These are phyloP conservation scores for Corbicula japonica DNA, from an alignment of 2,888 invertebrate genomes.

Conservation along the genomic window DNA sequence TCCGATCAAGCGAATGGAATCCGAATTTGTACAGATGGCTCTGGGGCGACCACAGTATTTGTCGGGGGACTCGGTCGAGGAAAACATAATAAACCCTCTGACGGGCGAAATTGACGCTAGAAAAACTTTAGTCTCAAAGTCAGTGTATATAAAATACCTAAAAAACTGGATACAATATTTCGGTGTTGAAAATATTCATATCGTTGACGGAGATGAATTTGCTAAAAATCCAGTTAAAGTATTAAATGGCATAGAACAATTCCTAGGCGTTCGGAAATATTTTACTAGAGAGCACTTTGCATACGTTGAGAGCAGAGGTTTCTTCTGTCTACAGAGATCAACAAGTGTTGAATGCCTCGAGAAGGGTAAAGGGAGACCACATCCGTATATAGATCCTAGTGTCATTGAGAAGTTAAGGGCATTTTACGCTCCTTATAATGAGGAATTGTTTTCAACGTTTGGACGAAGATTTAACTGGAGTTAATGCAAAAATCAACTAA, in stretches of 20 bases:
- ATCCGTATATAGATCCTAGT: slow-evolving; percentile 19
- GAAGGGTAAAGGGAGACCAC: slow-evolving; percentile 26
- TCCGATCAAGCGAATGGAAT: slow-evolving; percentile 10
- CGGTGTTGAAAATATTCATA: slow-evolving; percentile 10
- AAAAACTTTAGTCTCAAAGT: slow-evolving; percentile 27
- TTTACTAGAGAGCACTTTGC: slow-evolving; percentile 11
- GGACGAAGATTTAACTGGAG: slow-evolving; percentile 19
- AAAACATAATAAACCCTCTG: slow-evolving; percentile 3
- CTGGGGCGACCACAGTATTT: slow-evolving; percentile 23
- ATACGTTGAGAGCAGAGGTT: not conserved
- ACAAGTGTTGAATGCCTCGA: slow-evolving; percentile 22
- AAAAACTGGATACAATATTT: slow-evolving; percentile 22
- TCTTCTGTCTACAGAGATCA: not conserved
- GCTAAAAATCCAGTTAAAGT: slow-evolving; percentile 14
- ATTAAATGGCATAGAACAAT: slow-evolving; percentile 13
- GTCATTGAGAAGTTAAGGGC: slow-evolving; percentile 10
- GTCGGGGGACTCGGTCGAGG: slow-evolving; percentile 1
- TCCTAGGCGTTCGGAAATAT: slow-evolving; percentile 3
- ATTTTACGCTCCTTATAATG: slow-evolving; percentile 18
- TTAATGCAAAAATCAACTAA: no score
- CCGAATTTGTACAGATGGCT: slow-evolving; percentile 27
- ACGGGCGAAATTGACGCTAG: slow-evolving; percentile 17
- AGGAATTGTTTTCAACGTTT: slow-evolving; percentile 11
- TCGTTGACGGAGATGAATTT: slow-evolving; percentile 26
- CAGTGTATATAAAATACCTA: slow-evolving; percentile 25